Conservation (phyloP, 2,797 vertebrate species). For the Poeciliopsis infans region DNA sequence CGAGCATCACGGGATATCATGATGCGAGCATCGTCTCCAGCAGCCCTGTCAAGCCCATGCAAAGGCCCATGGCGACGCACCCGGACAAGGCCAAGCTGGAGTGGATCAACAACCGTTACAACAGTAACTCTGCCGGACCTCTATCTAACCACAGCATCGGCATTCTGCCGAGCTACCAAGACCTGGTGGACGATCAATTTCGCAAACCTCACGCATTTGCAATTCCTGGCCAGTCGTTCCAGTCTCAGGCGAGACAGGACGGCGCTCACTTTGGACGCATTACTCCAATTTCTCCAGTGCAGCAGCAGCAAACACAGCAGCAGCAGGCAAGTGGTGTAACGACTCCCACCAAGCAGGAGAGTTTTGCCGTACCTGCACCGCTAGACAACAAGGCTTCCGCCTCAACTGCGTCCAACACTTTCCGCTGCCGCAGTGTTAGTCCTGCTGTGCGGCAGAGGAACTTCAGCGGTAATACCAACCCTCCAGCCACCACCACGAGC, state of each 20-base stretch:
- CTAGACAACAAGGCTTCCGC: constrained; percentile 89
- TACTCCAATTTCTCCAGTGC: constrained; percentile 92
- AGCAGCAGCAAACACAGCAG: constrained; percentile 57
- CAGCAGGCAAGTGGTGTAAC: constrained; percentile 65
- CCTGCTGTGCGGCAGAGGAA: constrained; percentile 97
- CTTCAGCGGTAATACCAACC: constrained; percentile 90
- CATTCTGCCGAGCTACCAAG: constrained; percentile 95
- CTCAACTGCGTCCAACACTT: constrained; percentile 84
- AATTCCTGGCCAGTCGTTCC: constrained; percentile 93
- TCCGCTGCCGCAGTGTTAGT: constrained; percentile 96
- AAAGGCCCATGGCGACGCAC: constrained; percentile 97
- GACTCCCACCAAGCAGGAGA: constrained; percentile 90
- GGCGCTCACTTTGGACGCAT: constrained; percentile 87
- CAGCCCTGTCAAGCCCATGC: constrained; percentile 98
- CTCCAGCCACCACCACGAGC: constrained; percentile 79
- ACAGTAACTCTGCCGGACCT: constrained; percentile 82
- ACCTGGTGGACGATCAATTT: constrained; percentile 96
- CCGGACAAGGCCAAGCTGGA: constrained; percentile 97
- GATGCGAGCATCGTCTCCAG: constrained; percentile 95
- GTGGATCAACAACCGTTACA: constrained; percentile 97
- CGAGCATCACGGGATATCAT: constrained; percentile 91
- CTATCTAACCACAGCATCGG: constrained; percentile 87
- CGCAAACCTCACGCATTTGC: constrained; percentile 98
- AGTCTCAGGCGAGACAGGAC: constrained; percentile 89
- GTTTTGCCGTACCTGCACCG: constrained; percentile 97